Evolutionary conservation across 2,888 invertebrate genomes (phyloP), one percentile per base, ranked within the genome.

Genomic region (Teleiodes luculella): DNA sequence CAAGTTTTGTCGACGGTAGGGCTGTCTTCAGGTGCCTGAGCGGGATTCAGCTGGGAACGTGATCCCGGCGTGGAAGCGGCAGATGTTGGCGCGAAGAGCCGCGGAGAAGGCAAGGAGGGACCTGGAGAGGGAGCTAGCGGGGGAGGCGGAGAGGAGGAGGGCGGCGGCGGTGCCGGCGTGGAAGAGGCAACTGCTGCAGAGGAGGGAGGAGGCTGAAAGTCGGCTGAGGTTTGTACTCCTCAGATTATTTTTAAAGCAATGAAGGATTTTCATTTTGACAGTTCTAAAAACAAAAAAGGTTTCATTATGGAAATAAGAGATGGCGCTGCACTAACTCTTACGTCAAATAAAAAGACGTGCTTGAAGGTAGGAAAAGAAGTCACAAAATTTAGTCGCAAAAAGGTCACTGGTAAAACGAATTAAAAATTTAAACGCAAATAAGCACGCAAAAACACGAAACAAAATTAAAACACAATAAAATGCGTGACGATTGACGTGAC

Each of bases 51-150:
- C 95, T 6, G 98, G 98, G 0, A 96, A 96, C 74, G 91, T 94
- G 39, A 97, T 98, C 70, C 98, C 98, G 11, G 95, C 95, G 20
- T 98, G 98, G 98, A 98, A 98, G 78, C 90, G 97, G 10, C 97
- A 98, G 83, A 97, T 98, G 96, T 80, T 98, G 79, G 98, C 98
- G 1, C 94, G 97, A 70, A 96, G 98, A 78, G 96, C 97, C 0
- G 98, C 98, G 0, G 98, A 98, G 80, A 95, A 96, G 65, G 97
- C 98, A 8, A 93, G 95, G 64, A 95, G 95, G 71, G 97, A 98
- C 72, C 90, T 97, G 66, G 97, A 97, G 81, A 96, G 96, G 76
- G 94, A 96, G 70, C 90, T 97, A 68, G 94, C 94, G 3, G 91
- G 93, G 57, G 96, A 97, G 74, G 96, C 96, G 0, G 97, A 97